Evolutionary conservation across 1,140 invertebrate genomes (phyloP).

Genomic region (Pomacea maculata): DNA sequence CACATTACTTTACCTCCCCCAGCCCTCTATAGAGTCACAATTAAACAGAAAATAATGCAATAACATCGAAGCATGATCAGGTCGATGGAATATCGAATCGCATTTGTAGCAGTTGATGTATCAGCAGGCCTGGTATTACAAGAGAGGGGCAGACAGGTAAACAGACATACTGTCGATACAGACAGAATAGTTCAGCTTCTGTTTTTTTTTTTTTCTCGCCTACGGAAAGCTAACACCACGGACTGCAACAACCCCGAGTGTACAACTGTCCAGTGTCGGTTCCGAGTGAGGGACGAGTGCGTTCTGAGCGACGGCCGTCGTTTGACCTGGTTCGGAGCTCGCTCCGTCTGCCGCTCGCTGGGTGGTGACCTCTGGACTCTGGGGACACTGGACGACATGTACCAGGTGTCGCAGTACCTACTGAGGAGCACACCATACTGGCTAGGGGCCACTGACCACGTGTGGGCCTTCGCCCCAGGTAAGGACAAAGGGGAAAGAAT

Average conservation of each 20-base stretch:
- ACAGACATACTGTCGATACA: too few relatives aligned
- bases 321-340: constrained; percentile 21
- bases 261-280: not conserved
- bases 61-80: too few relatives aligned
- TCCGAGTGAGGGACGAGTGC: constrained; percentile 14
- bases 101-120: too few relatives aligned
- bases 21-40: too few relatives aligned
- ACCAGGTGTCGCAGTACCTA: constrained; percentile 13
- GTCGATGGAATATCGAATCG: too few relatives aligned
- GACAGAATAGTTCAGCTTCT: too few relatives aligned
- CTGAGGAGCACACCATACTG: constrained; percentile 15
- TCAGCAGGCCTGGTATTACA: too few relatives aligned
- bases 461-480: constrained; percentile 18
- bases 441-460: constrained; percentile 24
- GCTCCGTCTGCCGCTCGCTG: constrained; percentile 8
- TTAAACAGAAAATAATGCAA: too few relatives aligned
- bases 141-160: too few relatives aligned
- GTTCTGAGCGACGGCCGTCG: constrained; percentile 10
- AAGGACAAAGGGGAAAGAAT: not conserved
- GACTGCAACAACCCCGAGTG: constrained; percentile 7
- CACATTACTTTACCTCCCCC: too few relatives aligned
- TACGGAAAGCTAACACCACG: not conserved
- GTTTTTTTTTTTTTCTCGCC: too few relatives aligned
- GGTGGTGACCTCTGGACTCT: constrained; percentile 24
- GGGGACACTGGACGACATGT: constrained; percentile 19